Conservation (phyloP, 2,888 invertebrate genomes). For the Mythimna impura region DNA sequence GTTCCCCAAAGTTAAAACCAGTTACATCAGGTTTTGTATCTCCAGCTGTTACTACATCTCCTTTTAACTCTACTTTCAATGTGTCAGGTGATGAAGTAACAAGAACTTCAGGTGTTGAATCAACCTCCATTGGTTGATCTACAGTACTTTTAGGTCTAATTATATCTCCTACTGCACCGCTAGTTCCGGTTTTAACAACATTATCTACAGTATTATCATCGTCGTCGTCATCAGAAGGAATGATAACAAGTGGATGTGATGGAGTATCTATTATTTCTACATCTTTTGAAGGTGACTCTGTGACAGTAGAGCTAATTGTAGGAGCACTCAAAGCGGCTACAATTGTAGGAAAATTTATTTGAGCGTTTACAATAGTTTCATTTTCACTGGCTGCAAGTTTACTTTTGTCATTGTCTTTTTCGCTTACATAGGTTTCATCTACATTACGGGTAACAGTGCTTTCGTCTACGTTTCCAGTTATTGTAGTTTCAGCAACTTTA, state of each 20-base stretch:
- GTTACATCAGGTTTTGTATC: constrained; percentile 10
- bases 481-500: neutral
- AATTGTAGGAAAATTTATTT: constrained; percentile 1
- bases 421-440: neutral
- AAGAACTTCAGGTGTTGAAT: constrained; percentile 3
- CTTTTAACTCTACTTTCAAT: neutral
- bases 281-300: constrained; percentile 13
- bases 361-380: constrained; percentile 5
- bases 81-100: neutral
- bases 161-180: neutral
- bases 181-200: neutral
- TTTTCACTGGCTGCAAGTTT: constrained; percentile 25
- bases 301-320: neutral
- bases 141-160: neutral
- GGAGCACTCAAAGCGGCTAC: constrained; percentile 1
- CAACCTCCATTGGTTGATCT: constrained; percentile 43
- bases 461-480: neutral
- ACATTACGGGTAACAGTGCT: neutral
- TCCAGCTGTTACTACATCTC: neutral
- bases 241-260: constrained; percentile 21
- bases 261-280: constrained; percentile 30
- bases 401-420: neutral
- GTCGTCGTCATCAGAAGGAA: constrained; percentile 42
- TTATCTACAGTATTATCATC: constrained; percentile 7
- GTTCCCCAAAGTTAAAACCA: constrained; percentile 57